Evolutionary conservation across 2,797 vertebrate genomes (phyloP), one percentile per base, ranked within the genome.

Genomic region (Kryptolebias ocellatus): DNA sequence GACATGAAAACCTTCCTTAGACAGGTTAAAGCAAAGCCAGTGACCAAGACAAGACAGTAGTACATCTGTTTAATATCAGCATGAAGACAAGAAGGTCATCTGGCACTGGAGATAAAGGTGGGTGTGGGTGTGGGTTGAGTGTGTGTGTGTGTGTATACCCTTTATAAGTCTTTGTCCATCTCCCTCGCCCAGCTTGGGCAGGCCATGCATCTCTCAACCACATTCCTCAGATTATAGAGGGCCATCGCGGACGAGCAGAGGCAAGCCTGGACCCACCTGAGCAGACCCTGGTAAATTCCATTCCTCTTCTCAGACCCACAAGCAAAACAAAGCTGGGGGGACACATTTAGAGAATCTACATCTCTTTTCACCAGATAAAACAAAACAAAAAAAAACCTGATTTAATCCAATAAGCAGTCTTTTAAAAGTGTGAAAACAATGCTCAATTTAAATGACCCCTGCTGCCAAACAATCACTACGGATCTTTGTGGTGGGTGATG

Each of bases 221-320:
- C 90, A 93, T 92, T 93, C 92, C 86, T 85, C 85, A 87, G 87
- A 89, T 91, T 86, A 88, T 86, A 83, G 74, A 81, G 86, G 86
- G 82, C 87, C 81, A 83, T 83, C 84, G 64, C 78, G 77, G 83
- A 72, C 91, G 44, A 87, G 90, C 82, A 84, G 60, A 87, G 89
- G 84, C 92, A 92, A 84, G 90, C 73, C 87, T 79, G 79, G 83
- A 85, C 85, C 91, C 84, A 91, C 87, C 86, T 91, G 88, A 85
- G 86, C 80, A 90, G 88, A 91, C 84, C 89, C 83, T 67, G 83
- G 81, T 85, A 67, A 87, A 93, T 93, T 93, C 92, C 91, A 77
- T 73, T 83, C 82, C 78, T 90, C 78, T 79, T 83, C 69, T 2
- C 53, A 80, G 82, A 88, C 80, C 81, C 78, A 83, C 52, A 57